Evolutionary conservation across 2,797 vertebrate species (phyloP), one percentile per base, ranked within the genome.

Genomic region (Steatocranus sp.): DNA sequence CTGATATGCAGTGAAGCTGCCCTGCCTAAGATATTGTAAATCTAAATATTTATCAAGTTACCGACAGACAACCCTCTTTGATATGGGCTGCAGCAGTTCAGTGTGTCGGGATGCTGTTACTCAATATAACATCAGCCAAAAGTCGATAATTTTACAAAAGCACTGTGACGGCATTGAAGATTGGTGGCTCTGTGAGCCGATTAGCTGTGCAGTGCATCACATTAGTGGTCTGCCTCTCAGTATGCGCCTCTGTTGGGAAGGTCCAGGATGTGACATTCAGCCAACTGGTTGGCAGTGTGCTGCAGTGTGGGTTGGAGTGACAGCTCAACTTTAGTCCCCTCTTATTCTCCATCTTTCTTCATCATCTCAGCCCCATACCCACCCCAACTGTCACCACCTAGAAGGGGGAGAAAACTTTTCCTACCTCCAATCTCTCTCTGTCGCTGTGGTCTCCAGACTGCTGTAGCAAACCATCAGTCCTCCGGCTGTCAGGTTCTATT

Each of bases 401-500:
- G 74, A 23, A 38, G 75, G 50, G 14, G n/a, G 25, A 81, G 43
- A 75, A 76, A 10, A 80, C 25, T 70, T 41, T 49, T 73, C 17
- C 43, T 48, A 12, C 43, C 68, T 73, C 25, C 41, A 46, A 11
- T 53, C 25, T 63, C 12, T 34, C 11, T 17, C 17, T 68, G 63
- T 82, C 30, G 74, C 20, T 88, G 79, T 88, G 88, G 89, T 94
- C 83, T 90, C 77, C 82, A 86, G 86, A 85, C 90, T 73, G 88
- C 86, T 86, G 86, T 61, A 83, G 86, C 46, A 30, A 80, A 83
- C 88, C 86, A 93, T 92, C 91, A 92, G 92, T 94, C 89, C 90
- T 93, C 82, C 6, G 17, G 76, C 88, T 94, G 90, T 93, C 90
- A 92, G 73, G 79, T 53, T 83, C 79, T 79, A 38, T 83, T 88